Base-by-base conservation (phyloP, 1,140 invertebrate species). In the Zaprionus vittiger region DNA sequence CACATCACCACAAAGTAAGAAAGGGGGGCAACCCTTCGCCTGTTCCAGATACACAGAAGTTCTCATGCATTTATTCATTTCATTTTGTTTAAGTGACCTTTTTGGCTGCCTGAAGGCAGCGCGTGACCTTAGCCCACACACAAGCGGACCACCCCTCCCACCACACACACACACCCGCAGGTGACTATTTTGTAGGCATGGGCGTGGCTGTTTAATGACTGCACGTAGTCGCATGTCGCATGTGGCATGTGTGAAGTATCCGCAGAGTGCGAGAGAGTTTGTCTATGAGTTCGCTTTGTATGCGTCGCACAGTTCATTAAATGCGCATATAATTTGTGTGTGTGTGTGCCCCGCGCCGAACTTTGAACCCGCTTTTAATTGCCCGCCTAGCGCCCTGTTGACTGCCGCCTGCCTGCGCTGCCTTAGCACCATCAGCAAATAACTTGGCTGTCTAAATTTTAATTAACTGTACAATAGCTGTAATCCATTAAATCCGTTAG, bases 261-360 rank as follows among this genome's bases (percentile, higher is more conserved):
- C 54, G 31, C 49, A 14, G 20, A 44, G 47, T 31, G n/a, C 47
- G 37, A 37, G 9, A 9, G 52, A 49, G 55, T 55, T 12, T 72
- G 54, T 31, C 28, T 65, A 47, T 73, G 54, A 69, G 63, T 66
- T 38, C 28, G 41, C 57, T 65, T 49, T 64, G 54, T 62, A 68
- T 71, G 65, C 66, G 47, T 65, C 62, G 72, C 77, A 83, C 81
- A 83, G 77, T 83, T 83, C 81, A 83, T 83, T 83, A 83, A 83
- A 83, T 83, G 81, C 77, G 77, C 76, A 80, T 83, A 83, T 83
- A 83, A 83, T 83, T 83, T 83, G 81, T 76, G 80, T 69, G 64
- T 17, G 41, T 47, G 41, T 47, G 41, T 47, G n/a, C 38, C 38
- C 31, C 54, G 68, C 38, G 22, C 37, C 65, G 71, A 79, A 82